Base-by-base conservation (phyloP, 2,888 invertebrate species). In the Nomada flava region DNA sequence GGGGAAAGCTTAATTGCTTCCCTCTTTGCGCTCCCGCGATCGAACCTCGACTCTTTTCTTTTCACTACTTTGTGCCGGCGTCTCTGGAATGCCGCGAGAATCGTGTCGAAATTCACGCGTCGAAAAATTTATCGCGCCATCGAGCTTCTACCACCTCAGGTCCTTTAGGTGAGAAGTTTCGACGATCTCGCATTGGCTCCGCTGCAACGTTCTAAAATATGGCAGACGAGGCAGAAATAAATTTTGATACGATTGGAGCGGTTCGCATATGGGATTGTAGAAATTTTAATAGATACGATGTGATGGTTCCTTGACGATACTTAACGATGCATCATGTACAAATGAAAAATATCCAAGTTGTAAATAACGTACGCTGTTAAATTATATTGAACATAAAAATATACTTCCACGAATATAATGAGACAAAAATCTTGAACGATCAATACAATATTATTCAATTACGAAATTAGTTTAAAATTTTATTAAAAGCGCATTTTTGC, bases 1-100 rank as follows among this genome's bases (percentile, higher is more conserved):
- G 88, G 89, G 88, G 89, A 91, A 90, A 91, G 89, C 91, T 91
- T 92, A 92, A 93, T 93, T 92, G 91, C 92, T 90, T 91, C 90
- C 89, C 91, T 88, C 87, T 83, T 78, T 78, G 86, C 82, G 84
- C 85, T 87, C 80, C 82, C 57, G 59, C 87, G 83, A 86, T 86
- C 88, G 81, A 76, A 76, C 57, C 60, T 55, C 68, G 26, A 53
- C 44, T 63, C 52, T 60, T 83, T 71, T 50, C 44, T 68, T 44
- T 50, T 44, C 53, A 4, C 62, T 67, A 59, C 72, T 69, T 72
- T 72, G 29, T 77, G 47, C 26, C 15, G 50, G 15, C 10, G 42
- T 26, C 53, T 47, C 62, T 70, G 44, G 65, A 68, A 72, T 72
- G 67, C 72, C 67, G 63, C 57, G 82, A 29, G 63, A 76, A 60